Evolutionary conservation across 2,113 vertebrate species (phyloP), one percentile per base, ranked within the genome.

Genomic region (Dipodomys merriami): DNA sequence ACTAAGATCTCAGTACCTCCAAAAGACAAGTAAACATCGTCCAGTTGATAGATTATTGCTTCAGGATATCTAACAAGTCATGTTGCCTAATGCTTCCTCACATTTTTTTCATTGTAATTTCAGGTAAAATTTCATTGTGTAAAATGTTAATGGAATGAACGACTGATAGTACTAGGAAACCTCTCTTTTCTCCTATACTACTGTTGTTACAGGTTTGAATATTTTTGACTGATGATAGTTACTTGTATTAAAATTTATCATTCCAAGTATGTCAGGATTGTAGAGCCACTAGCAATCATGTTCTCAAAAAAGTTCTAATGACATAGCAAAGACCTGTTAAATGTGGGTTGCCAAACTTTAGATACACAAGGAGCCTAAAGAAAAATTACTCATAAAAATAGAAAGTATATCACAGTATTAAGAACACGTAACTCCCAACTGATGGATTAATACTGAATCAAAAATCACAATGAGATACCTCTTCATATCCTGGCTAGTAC

Each of bases 261-360:
- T 77, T 92, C 79, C 82, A 19, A 23, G 46, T 44, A 74, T 29
- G 11, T 19, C 15, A 67, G 29, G 30, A 76, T 67, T 74, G 84
- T 64, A 77, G 6, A 94, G 6, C 3, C 39, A 73, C 84, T 81
- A 80, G 83, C 91, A 86, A 57, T 15, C 12, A 80, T 91, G 46
- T 57, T 84, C 67, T 46, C 25, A 73, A 86, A 79, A 22, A 93
- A 65, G 69, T 85, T 90, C 67, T 84, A 78, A 89, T 87, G 82
- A 27, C 12, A 86, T 19, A 77, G 49, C 2, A 91, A 80, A 84
- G 16, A 73, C 44, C 30, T 82, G 8, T 60, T 69, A 87, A 93
- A 73, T 91, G 27, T 27, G 93, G 7, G 62, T 72, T 73, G 46
- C 7, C 44, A n/a, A 89, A 87, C 9, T 91, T 57, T 16, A 71